Evolutionary conservation across 2,797 vertebrate species (phyloP).

Genomic region (Esox masquinongy): DNA sequence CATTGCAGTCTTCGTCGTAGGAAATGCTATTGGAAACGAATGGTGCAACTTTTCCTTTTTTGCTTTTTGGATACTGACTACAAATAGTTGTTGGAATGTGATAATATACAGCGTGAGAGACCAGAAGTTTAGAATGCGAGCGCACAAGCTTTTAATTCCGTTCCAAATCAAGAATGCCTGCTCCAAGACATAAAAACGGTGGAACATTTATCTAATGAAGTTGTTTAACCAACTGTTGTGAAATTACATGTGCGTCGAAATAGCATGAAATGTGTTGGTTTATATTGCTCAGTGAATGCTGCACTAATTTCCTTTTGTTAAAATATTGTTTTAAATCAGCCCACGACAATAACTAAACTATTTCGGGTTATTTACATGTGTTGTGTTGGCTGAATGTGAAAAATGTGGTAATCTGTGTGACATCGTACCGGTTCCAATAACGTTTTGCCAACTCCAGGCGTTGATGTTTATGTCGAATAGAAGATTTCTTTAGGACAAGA

Average conservation of each 20-base stretch:
- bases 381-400: too few species aligned
- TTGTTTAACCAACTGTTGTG: background rate
- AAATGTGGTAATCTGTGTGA: too few species aligned
- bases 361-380: too few species aligned
- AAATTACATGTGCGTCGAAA: background rate
- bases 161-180: constrained; percentile 35
- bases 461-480: too few species aligned
- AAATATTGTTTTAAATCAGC: too few species aligned
- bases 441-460: too few species aligned
- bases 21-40: constrained; percentile 76
- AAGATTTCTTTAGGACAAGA: too few species aligned
- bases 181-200: constrained; percentile 27
- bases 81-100: constrained; percentile 82
- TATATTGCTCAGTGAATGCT: background rate
- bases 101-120: constrained; percentile 80
- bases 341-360: too few species aligned
- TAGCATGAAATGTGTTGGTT: constrained; percentile 3
- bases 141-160: constrained; percentile 69
- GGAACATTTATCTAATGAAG: background rate
- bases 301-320: too few species aligned
- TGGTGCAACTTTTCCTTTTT: constrained; percentile 83
- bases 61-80: constrained; percentile 81
- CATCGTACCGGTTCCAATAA: too few species aligned
- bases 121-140: constrained; percentile 76
- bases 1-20: constrained; percentile 80